A percentile compares a stretch with the other conserved stretches of the same genome.
Evolutionary conservation across 1,140 invertebrate genomes (phyloP).

Genomic region (Lineus longissimus): DNA sequence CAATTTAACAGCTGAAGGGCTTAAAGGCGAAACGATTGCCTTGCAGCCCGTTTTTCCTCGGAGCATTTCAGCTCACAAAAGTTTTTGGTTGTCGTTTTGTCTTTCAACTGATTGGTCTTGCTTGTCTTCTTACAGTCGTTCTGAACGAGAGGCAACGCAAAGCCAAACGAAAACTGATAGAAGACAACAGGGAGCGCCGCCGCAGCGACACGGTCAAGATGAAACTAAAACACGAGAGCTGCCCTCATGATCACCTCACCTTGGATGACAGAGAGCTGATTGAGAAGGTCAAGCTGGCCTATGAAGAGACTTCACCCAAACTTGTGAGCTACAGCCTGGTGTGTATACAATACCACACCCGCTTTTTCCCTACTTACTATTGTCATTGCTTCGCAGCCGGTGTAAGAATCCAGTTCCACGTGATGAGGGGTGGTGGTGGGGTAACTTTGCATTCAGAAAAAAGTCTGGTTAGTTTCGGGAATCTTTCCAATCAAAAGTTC

Average conservation of each 20-base stretch:
- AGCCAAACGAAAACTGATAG: slow-evolving; percentile 53
- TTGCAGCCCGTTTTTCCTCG: no score
- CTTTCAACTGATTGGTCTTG: neutral
- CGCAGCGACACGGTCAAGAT: slow-evolving; percentile 20
- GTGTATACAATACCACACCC: slow-evolving; percentile 20
- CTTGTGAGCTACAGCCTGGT: slow-evolving; percentile 15
- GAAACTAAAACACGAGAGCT: slow-evolving; percentile 18
- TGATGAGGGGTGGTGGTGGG: no score
- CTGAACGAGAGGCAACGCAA: slow-evolving; percentile 50
- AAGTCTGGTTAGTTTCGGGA: no score
- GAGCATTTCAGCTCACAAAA: no score
- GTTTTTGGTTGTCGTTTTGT: neutral
- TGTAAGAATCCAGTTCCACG: no score
- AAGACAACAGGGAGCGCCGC: slow-evolving; percentile 48
- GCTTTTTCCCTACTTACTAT: slow-evolving; percentile 5
- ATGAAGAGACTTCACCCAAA: slow-evolving; percentile 30
- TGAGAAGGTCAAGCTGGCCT: slow-evolving; percentile 32
- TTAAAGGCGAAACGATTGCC: no score
- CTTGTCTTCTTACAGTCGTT: slow-evolving; percentile 41
- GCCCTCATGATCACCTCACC: slow-evolving; percentile 28
- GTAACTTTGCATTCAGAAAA: no score
- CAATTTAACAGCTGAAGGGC: no score
- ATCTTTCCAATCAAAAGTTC: no score
- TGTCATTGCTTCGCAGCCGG: neutral
- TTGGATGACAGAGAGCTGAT: slow-evolving; percentile 32